Evolutionary conservation across 2,888 invertebrate genomes (phyloP).

Genomic region (Cataglyphis rosenhaueri): DNA sequence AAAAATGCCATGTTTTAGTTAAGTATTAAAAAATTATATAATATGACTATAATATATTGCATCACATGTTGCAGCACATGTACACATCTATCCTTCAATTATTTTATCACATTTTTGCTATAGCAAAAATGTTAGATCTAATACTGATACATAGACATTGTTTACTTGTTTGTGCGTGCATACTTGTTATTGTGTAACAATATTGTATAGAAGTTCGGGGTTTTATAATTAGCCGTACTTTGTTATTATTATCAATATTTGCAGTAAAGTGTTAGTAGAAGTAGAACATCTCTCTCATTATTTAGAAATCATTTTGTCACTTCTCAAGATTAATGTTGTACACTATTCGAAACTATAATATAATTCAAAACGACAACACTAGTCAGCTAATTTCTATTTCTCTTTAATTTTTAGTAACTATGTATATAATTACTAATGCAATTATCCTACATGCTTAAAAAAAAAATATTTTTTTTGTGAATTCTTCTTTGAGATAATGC

Average conservation of each 20-base stretch:
- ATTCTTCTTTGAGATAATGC: conserved; percentile 31
- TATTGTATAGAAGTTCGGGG: conserved; percentile 38
- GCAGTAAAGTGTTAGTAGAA: conserved; percentile 22
- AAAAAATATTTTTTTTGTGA: conserved; percentile 25
- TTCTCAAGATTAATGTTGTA: conserved; percentile 1
- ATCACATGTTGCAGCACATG: conserved; percentile 28
- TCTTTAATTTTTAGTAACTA: neutral
- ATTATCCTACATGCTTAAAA: neutral
- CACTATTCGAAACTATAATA: conserved; percentile 41
- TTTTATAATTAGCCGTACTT: conserved; percentile 33
- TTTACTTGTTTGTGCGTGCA: conserved; percentile 28
- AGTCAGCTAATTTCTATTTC: conserved; percentile 6
- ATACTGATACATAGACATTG: conserved; percentile 19
- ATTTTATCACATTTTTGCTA: conserved; percentile 1
- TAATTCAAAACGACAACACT: conserved; percentile 17
- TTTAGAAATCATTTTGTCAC: neutral
- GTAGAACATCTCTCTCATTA: conserved; percentile 8
- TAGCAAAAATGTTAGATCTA: conserved; percentile 30
- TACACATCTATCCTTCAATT: conserved; percentile 12
- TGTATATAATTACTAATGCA: conserved; percentile 3
- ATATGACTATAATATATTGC: neutral
- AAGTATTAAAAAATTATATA: conserved; percentile 16
- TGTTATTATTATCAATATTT: conserved; percentile 48
- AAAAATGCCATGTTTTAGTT: neutral
- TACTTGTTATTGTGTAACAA: conserved; percentile 40